Conservation (phyloP, 2,113 vertebrate genomes). For the Catagonus wagneri region DNA sequence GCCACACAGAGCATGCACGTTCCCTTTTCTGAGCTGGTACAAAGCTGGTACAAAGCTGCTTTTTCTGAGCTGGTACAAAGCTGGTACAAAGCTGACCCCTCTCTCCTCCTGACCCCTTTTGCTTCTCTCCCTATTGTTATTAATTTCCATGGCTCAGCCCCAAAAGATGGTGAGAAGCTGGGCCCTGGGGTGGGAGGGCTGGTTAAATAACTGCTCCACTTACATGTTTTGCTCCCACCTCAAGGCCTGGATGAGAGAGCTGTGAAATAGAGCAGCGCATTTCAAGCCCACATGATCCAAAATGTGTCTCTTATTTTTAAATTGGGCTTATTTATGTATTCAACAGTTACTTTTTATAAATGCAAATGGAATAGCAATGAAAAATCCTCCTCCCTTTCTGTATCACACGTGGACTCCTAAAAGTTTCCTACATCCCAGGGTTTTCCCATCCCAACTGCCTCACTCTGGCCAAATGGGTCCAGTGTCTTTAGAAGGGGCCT, state of each 20-base stretch:
- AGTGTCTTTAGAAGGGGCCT: accelerated
- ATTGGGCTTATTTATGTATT: constrained; percentile 75
- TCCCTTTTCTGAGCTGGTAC: not conserved
- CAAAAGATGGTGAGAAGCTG: not conserved
- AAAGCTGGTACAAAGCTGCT: no score
- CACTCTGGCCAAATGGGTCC: accelerated
- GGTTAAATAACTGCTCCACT: constrained; percentile 76
- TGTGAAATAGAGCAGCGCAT: constrained; percentile 67
- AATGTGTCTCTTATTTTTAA: constrained; percentile 78
- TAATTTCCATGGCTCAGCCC: not conserved
- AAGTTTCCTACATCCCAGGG: not conserved
- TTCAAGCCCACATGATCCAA: constrained; percentile 74
- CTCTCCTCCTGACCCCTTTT: not conserved
- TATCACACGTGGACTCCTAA: not conserved
- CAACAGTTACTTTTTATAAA: constrained; percentile 80
- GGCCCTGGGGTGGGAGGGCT: not conserved
- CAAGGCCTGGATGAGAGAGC: constrained; percentile 69
- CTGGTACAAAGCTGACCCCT: no score
- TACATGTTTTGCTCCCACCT: constrained; percentile 70
- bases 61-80: not conserved
- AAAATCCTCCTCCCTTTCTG: constrained; percentile 43
- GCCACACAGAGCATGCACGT: not conserved
- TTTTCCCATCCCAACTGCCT: not conserved
- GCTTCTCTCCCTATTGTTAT: not conserved
- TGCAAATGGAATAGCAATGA: constrained; percentile 64